Evolutionary conservation across 1,140 invertebrate genomes (phyloP), one percentile per base, ranked within the genome.

Genomic region (Pseudoatta argentina): DNA sequence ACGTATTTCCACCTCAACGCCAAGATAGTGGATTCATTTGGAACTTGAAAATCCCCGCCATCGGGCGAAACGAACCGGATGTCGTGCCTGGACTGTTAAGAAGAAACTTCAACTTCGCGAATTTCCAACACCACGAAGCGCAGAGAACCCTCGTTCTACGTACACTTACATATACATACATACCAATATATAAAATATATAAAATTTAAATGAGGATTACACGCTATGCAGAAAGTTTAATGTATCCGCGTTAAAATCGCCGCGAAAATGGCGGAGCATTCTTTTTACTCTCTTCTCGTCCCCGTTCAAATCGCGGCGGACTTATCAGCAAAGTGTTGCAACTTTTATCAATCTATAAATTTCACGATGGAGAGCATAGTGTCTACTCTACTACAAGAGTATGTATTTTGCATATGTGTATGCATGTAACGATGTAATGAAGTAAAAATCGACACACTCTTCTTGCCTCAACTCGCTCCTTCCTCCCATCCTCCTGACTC

Each of bases 1-100:
- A 91, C 76, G 88, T 88, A 90, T 88, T 83, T 86, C 67, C 81
- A 48, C 67, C 48, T 82, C 89, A 27, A 51, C 59, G 63, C 51
- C 69, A 44, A 88, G 90, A 91, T 87, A 78, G 78, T 81, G 83
- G 81, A 89, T 88, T 87, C 88, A 78, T 89, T 86, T 83, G 77
- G 59, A 75, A 85, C 67, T 85, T 85, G 61, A 69, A 69, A 69
- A 83, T 76, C 72, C 61, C 55, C 64, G 34, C 27, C 61, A 24
- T 34, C 75, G 34, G 44, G 64, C 12, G 34, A 63, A 81, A 61
- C 77, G 48, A 83, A 61, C 51, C 59, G 78, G 61, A 85, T 83
- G 53, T 72, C 69, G 81, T 79, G 73, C 55, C 24, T 7, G 30
- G 59, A 21, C 53, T 67, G 44, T 59, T 73, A 44, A 88, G 39